These are phyloP conservation scores for Manis crassicaudata DNA, from an alignment of 2,797 vertebrate species.

Conservation along the genomic window DNA sequence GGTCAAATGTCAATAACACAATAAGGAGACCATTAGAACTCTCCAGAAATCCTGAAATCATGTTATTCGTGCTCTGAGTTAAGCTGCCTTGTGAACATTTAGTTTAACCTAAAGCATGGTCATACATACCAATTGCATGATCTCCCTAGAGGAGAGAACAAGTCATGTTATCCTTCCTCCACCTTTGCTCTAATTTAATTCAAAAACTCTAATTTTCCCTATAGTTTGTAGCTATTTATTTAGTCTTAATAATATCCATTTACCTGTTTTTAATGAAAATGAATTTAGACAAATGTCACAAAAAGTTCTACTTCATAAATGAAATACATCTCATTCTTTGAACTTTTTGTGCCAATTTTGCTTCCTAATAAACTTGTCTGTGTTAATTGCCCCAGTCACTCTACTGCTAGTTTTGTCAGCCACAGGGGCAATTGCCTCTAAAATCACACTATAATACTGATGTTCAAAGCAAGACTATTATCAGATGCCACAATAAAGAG, in stretches of 20 bases:
- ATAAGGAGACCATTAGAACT: neutral
- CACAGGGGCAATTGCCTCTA: neutral
- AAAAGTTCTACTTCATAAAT: neutral
- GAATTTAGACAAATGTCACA: slow-evolving; percentile 9
- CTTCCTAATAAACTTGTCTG: neutral
- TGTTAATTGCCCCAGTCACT: neutral
- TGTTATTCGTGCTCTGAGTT: neutral
- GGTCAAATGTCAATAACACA: slow-evolving; percentile 17
- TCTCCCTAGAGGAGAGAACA: neutral
- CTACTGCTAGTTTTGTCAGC: neutral
- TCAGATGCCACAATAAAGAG: neutral
- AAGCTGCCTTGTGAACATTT: neutral
- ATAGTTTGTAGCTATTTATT: slow-evolving; percentile 30
- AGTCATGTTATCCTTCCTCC: neutral
- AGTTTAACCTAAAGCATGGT: neutral
- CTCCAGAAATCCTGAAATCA: slow-evolving; percentile 19
- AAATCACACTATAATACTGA: neutral
- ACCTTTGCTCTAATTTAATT: neutral
- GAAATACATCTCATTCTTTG: neutral
- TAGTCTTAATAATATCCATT: neutral
- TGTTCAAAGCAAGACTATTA: neutral
- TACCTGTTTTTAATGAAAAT: slow-evolving; percentile 16
- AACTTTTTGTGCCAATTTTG: neutral
- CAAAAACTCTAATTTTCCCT: neutral
- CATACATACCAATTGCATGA: neutral